Evolutionary conservation across 2,113 vertebrate genomes (phyloP), one percentile per base, ranked within the genome.

Genomic region (Coregonus clupeaformis): DNA sequence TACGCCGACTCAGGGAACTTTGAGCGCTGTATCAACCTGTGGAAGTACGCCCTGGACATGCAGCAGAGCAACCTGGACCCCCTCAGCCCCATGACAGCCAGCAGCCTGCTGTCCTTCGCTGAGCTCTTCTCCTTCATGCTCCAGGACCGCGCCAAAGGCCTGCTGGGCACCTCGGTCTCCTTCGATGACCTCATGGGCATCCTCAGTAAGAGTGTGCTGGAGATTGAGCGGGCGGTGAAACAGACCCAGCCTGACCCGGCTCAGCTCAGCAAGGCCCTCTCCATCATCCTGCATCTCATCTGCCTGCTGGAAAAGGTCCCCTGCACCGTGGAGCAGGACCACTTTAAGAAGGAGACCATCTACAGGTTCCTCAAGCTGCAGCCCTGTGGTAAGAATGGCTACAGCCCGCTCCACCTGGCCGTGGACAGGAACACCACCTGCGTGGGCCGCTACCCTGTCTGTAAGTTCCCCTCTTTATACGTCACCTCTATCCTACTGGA

Each of bases 101-200:
- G 97, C 89, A 99, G 98, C 84, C 92, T 99, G 68, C 89, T 99
- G 0, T 99, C 98, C 0, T 99, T 99, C 65, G 98, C 98, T 13
- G 98, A 99, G 86, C 96, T 99, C 6, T 99, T 99, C 90, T 99
- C 98, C 74, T 99, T 99, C 89, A 99, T 99, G 98, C 92, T 99
- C n/a, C 98, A 99, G 89, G 97, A 99, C 80, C 92, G 96, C 60
- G 97, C 98, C 76, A 99, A 99, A 88, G 98, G 98, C 63, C 92
- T 99, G 1, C 90, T 99, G 80, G 96, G 97, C 14, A 97, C 97
- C 25, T 96, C 95, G 0, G 96, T 99, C 75, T 98, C 97, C 6
- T 99, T 99, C 87, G 94, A 96, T 78, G 97, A 99, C 91, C 94
- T 99, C 36, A 98, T 99, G 97, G 96, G 95, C 78, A 97, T 99